Evolutionary conservation across 2,888 invertebrate genomes (phyloP).

Genomic region (Stramonita haemastoma): DNA sequence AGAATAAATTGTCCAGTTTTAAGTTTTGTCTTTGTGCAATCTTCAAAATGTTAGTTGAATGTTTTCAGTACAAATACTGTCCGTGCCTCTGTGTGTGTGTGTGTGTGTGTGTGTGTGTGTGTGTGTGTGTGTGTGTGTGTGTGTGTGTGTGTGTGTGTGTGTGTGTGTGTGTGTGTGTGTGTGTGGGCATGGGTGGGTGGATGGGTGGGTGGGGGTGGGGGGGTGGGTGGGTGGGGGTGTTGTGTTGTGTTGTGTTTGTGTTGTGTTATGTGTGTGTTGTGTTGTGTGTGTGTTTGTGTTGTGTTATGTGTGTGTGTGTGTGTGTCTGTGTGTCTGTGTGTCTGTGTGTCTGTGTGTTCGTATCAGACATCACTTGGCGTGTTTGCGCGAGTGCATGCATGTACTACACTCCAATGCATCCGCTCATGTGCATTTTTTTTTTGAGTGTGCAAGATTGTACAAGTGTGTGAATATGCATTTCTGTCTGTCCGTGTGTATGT

Average conservation of each 20-base stretch:
- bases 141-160: neutral
- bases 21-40: neutral
- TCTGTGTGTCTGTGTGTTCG: too few species aligned
- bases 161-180: slow-evolving; percentile 1
- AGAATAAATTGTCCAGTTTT: neutral
- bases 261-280: neutral
- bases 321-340: too few species aligned
- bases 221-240: neutral
- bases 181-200: neutral
- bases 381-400: too few species aligned
- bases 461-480: too few species aligned
- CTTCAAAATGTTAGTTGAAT: neutral
- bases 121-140: neutral
- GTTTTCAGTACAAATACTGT: neutral
- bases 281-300: too few species aligned
- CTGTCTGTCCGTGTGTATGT: too few species aligned
- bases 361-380: too few species aligned
- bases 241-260: neutral
- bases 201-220: neutral
- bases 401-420: too few species aligned
- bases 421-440: too few species aligned
- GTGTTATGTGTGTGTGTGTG: too few species aligned
- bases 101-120: neutral
- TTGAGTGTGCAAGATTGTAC: too few species aligned
- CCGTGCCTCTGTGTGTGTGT: neutral